Conservation (phyloP, 2,888 invertebrate genomes). For the Drosophila demipolita region DNA sequence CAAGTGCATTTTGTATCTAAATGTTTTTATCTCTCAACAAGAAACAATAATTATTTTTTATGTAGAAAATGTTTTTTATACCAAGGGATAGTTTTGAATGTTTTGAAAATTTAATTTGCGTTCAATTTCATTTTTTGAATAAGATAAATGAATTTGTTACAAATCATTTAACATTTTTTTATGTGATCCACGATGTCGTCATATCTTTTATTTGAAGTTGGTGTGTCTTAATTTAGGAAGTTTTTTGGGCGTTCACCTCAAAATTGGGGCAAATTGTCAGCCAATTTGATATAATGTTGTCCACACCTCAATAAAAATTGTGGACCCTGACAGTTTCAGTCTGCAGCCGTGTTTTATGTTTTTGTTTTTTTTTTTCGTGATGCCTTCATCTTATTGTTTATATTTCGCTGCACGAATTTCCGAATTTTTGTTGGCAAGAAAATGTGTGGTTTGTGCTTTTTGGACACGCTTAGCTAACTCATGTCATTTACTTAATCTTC, state of each 20-base stretch:
- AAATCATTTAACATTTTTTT: background rate
- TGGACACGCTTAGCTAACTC: background rate
- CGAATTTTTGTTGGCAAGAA: slow-evolving; percentile 13
- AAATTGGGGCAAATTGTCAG: slow-evolving; percentile 22
- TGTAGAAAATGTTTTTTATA: background rate
- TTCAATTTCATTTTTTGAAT: background rate
- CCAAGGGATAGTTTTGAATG: background rate
- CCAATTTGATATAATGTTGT: slow-evolving; percentile 18
- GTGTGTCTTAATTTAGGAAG: slow-evolving; percentile 28
- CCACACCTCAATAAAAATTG: slow-evolving; percentile 40
- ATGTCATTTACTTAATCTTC: slow-evolving; percentile 4
- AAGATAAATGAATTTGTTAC: background rate
- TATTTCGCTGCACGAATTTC: slow-evolving; percentile 34
- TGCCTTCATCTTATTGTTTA: slow-evolving; percentile 38
- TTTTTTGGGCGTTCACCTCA: slow-evolving; percentile 47
- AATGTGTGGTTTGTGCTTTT: background rate
- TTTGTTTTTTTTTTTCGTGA: slow-evolving; percentile 6
- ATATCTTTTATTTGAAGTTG: slow-evolving; percentile 50
- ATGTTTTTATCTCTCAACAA: background rate
- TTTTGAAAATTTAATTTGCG: background rate
- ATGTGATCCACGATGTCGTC: slow-evolving; percentile 37
- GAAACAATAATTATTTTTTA: background rate
- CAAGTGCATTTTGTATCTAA: background rate
- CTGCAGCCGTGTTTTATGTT: slow-evolving; percentile 8
- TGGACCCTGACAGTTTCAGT: slow-evolving; percentile 38